These are phyloP conservation scores for Hoplostethus mediterraneus DNA, from an alignment of 2,797 vertebrate species.

Conservation along the genomic window DNA sequence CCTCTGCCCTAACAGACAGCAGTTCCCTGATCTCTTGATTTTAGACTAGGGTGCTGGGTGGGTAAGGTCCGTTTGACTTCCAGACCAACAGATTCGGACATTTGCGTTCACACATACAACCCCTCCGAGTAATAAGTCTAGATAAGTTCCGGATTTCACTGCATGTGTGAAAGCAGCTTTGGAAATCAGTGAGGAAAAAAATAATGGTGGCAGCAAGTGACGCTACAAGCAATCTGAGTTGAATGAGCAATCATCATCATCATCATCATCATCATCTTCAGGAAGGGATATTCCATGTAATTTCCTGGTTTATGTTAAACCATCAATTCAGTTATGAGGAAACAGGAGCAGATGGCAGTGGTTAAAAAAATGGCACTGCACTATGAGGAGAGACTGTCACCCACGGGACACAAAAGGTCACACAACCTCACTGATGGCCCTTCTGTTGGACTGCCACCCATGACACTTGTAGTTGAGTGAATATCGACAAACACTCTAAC, in stretches of 20 bases:
- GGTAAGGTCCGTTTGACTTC: no score
- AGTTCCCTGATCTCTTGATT: no score
- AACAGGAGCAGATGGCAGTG: conserved; percentile 53
- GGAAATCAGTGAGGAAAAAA: no score
- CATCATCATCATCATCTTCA: conserved; percentile 19
- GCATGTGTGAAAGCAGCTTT: no score
- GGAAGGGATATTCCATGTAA: conserved; percentile 39
- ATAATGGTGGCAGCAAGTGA: neutral
- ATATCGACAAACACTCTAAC: neutral
- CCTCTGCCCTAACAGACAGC: no score
- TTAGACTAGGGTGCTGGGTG: no score
- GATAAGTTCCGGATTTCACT: no score
- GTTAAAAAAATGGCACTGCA: conserved; percentile 35
- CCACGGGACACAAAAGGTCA: conserved; percentile 34
- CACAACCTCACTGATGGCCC: conserved; percentile 13
- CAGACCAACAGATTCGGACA: no score
- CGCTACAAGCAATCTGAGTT: conserved; percentile 6
- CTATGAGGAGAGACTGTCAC: conserved; percentile 31
- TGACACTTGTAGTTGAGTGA: conserved; percentile 9
- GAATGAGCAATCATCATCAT: conserved; percentile 24
- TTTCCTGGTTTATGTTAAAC: conserved; percentile 60
- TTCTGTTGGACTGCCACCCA: conserved; percentile 13
- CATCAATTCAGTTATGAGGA: conserved; percentile 43
- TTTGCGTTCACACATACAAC: no score
- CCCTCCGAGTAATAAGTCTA: no score